Evolutionary conservation across 2,888 invertebrate species (phyloP).

Genomic region (Halocaridina rubra): DNA sequence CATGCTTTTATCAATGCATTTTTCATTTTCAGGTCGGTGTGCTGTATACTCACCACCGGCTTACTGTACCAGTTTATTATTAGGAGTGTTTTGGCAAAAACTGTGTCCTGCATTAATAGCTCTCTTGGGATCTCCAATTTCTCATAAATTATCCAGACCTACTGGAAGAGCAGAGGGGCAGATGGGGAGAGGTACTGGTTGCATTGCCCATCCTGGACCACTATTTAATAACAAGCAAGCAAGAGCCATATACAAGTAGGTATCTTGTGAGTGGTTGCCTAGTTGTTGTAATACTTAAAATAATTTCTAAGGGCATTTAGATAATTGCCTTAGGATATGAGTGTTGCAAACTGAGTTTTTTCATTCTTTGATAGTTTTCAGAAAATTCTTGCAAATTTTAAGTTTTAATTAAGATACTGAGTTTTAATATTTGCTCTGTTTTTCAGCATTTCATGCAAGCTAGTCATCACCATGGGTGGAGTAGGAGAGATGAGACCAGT

Average conservation of each 20-base stretch:
- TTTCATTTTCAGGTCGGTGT: too few relatives aligned
- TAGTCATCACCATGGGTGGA: constrained; percentile 88
- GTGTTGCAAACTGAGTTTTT: neutral
- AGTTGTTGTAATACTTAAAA: neutral
- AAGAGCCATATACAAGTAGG: constrained; percentile 47
- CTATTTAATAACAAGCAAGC: constrained; percentile 74
- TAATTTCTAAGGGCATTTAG: neutral
- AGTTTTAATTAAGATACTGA: neutral
- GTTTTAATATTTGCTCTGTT: neutral
- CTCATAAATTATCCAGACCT: constrained; percentile 82
- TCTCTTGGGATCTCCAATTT: constrained; percentile 87
- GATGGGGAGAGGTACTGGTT: constrained; percentile 77
- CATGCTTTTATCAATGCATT: neutral
- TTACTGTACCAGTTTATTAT: constrained; percentile 84
- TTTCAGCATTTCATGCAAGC: constrained; percentile 85
- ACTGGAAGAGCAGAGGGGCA: constrained; percentile 69
- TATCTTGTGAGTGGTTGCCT: constrained; percentile 17
- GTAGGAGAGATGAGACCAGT: constrained; percentile 89
- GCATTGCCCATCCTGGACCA: constrained; percentile 79
- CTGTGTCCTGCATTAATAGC: constrained; percentile 91
- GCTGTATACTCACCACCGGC: constrained; percentile 6
- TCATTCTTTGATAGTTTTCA: neutral
- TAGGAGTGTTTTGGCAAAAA: constrained; percentile 78
- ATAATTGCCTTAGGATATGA: neutral
- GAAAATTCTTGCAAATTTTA: neutral